Evolutionary conservation across 2,797 vertebrate species (phyloP).

Genomic region (Propithecus deckenii): DNA sequence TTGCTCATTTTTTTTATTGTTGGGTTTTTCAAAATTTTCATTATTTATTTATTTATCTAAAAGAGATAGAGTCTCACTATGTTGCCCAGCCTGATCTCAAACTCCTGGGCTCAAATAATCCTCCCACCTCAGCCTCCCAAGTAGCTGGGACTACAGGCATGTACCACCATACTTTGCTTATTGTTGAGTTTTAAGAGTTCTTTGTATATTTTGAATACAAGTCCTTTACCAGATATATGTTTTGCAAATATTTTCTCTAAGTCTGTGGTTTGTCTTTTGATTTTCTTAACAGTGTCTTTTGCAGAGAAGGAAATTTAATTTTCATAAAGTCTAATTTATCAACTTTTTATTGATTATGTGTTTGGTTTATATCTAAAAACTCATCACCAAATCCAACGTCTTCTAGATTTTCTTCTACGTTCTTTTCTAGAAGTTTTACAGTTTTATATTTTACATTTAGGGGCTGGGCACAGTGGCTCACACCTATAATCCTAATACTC

Average conservation of each 20-base stretch:
- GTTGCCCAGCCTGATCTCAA: not conserved
- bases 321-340: not conserved
- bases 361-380: not conserved
- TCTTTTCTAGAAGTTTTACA: not conserved
- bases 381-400: not conserved
- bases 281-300: not conserved
- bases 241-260: not conserved
- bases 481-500: no score
- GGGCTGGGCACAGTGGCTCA: no score
- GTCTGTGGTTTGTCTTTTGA: not conserved
- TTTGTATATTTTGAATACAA: not conserved
- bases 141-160: not conserved
- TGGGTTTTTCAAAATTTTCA: no score
- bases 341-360: not conserved
- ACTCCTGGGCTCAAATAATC: not conserved
- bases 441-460: not conserved
- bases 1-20: not conserved
- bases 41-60: not conserved
- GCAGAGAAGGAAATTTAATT: not conserved
- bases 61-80: not conserved
- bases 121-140: not conserved
- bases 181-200: constrained; percentile 10
- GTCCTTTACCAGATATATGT: not conserved
- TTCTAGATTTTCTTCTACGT: not conserved
- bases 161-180: not conserved